Percentiles rank a stretch among this genome's conserved stretches.
These are phyloP conservation scores for Lysiphlebus fabarum DNA, from an alignment of 1,140 invertebrate genomes.

Conservation along the genomic window DNA sequence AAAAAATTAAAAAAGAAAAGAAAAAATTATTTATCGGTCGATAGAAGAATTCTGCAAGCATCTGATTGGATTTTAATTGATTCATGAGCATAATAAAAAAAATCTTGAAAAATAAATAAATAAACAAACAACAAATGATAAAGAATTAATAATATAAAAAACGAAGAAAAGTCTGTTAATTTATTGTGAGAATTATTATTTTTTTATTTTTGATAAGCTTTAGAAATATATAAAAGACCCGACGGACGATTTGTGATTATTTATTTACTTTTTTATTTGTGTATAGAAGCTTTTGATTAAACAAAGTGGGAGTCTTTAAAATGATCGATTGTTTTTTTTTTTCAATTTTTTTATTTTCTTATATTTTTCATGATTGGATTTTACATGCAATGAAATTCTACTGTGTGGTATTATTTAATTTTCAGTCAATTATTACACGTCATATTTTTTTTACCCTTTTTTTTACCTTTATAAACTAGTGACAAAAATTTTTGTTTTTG, in stretches of 20 bases:
- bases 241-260: slow-evolving; percentile 27
- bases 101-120: too few species aligned
- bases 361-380: neutral
- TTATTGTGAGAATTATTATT: neutral
- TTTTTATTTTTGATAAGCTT: too few species aligned
- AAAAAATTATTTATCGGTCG: slow-evolving; percentile 8
- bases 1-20: too few species aligned
- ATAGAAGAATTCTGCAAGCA: neutral
- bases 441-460: too few species aligned
- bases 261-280: slow-evolving; percentile 19
- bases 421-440: too few species aligned
- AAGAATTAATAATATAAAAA: slow-evolving; percentile 2
- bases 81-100: too few species aligned
- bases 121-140: slow-evolving; percentile 40
- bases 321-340: slow-evolving; percentile 16
- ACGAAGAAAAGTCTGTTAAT: neutral
- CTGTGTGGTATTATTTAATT: neutral
- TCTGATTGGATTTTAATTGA: slow-evolving; percentile 17
- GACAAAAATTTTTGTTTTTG: neutral
- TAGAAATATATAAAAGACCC: slow-evolving; percentile 27
- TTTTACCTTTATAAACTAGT: too few species aligned
- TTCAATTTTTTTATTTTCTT: slow-evolving; percentile 3
- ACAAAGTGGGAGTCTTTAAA: neutral
- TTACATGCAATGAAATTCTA: neutral
- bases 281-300: neutral